phyloP scores from a whole-genome alignment of 2,888 invertebrate species.

The Pardosa pseudoannulata region DNA sequence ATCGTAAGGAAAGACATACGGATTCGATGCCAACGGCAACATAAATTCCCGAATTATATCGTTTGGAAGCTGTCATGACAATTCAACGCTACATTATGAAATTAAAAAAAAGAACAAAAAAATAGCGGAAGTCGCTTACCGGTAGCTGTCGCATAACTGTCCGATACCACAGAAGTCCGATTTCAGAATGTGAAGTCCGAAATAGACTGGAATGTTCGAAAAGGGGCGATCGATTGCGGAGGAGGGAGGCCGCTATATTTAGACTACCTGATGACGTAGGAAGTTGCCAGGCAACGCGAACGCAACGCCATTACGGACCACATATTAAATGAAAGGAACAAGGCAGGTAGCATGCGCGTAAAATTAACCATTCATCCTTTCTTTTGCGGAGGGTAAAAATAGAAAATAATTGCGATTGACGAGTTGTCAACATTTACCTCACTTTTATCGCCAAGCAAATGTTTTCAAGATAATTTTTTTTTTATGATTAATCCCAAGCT shows the following conservation, averaged over 20 bases:
- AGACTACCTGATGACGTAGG: slow-evolving; percentile 64
- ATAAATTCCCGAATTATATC: too few relatives aligned
- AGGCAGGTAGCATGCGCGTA: neutral
- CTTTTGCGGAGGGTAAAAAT: too few relatives aligned
- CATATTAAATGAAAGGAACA: neutral
- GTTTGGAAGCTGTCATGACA: too few relatives aligned
- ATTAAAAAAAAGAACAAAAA: too few relatives aligned
- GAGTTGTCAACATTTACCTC: too few relatives aligned
- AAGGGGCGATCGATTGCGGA: slow-evolving; percentile 61
- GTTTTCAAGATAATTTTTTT: too few relatives aligned
- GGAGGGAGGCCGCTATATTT: slow-evolving; percentile 53
- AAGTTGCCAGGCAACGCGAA: slow-evolving; percentile 47
- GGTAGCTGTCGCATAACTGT: slow-evolving; percentile 57
- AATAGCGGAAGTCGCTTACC: slow-evolving; percentile 27
- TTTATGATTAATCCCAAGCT: too few relatives aligned
- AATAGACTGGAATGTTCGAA: slow-evolving; percentile 67
- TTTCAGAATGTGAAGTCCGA: slow-evolving; percentile 42
- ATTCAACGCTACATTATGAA: too few relatives aligned
- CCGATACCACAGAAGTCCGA: slow-evolving; percentile 35
- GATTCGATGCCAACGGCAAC: too few relatives aligned
- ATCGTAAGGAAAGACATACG: too few relatives aligned
- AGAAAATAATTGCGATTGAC: too few relatives aligned
- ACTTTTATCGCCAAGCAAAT: too few relatives aligned
- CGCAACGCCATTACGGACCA: slow-evolving; percentile 57
- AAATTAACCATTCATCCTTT: neutral